Percentiles rank a stretch among this genome's conserved stretches.
phyloP scores from a whole-genome alignment of 1,140 invertebrate genomes.

The Pomphorhynchus laevis region DNA sequence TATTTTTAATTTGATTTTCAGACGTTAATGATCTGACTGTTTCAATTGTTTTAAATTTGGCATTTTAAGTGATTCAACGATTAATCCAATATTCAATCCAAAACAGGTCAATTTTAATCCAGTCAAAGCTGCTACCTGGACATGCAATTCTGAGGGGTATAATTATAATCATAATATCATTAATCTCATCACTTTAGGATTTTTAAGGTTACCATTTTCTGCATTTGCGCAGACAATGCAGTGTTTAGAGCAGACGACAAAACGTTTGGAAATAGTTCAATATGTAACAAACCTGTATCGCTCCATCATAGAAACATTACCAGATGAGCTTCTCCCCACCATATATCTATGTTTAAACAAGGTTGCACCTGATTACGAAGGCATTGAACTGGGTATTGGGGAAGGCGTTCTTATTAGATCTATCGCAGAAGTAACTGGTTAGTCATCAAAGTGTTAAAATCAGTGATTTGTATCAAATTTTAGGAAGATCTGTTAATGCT shows the following conservation, averaged over 20 bases:
- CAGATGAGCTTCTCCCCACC: slow-evolving; percentile 47
- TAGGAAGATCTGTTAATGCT: slow-evolving; percentile 29
- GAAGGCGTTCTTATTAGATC: slow-evolving; percentile 61
- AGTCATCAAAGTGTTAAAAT: no score
- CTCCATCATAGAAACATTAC: slow-evolving; percentile 48
- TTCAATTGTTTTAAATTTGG: no score
- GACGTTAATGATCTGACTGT: no score
- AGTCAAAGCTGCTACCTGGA: no score
- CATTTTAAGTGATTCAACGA: no score
- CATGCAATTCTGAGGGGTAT: no score
- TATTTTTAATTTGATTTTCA: no score
- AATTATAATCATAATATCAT: no score
- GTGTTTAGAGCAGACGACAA: slow-evolving; percentile 10
- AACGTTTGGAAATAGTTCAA: slow-evolving; percentile 54
- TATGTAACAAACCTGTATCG: slow-evolving; percentile 65
- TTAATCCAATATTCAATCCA: no score
- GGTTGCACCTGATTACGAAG: slow-evolving; percentile 59
- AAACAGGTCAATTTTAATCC: no score
- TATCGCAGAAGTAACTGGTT: slow-evolving; percentile 53
- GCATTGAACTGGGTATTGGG: slow-evolving; percentile 51
- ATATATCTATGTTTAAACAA: slow-evolving; percentile 79
- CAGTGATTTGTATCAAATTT: no score
- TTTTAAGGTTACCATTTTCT: slow-evolving; percentile 8
- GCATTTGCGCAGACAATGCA: slow-evolving; percentile 6
- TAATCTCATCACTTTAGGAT: no score